Percentiles rank a stretch among this genome's conserved stretches.
phyloP scores from a whole-genome alignment of 2,888 invertebrate genomes.

The Isoperla grammatica region DNA sequence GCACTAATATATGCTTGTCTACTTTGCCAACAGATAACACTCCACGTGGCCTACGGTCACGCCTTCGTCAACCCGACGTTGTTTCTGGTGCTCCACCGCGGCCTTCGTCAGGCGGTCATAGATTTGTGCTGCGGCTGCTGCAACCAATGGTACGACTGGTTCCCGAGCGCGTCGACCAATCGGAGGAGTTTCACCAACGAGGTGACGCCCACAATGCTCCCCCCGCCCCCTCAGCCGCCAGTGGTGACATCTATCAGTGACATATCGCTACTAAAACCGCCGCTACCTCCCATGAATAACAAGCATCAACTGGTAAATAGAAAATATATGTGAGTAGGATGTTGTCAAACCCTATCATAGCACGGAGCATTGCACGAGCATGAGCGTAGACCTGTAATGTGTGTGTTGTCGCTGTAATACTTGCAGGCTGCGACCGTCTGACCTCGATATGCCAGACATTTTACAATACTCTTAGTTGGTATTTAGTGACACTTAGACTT shows the following conservation, averaged over 20 bases:
- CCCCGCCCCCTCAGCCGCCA: constrained; percentile 24
- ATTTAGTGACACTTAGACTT: too few species aligned
- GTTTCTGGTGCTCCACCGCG: constrained; percentile 71
- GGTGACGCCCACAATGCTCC: constrained; percentile 34
- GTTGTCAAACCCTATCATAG: constrained; percentile 27
- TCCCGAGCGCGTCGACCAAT: constrained; percentile 39
- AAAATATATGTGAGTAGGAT: constrained; percentile 51
- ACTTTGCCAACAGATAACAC: constrained; percentile 59
- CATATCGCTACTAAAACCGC: constrained; percentile 33
- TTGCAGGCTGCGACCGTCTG: too few species aligned
- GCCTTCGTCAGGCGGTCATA: constrained; percentile 63
- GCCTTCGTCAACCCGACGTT: constrained; percentile 78
- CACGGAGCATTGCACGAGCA: neutral
- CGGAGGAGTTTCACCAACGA: constrained; percentile 35
- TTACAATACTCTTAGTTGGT: too few species aligned
- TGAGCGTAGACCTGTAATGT: too few species aligned
- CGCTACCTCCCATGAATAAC: constrained; percentile 12
- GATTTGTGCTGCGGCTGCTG: constrained; percentile 73
- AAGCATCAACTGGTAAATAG: constrained; percentile 46
- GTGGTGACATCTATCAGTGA: constrained; percentile 30
- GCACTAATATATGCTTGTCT: too few species aligned
- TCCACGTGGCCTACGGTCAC: constrained; percentile 83
- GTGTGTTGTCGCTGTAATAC: too few species aligned
- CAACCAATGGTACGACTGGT: constrained; percentile 56
- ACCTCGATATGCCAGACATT: too few species aligned